A percentile compares a stretch with the other conserved stretches of the same genome.
Conservation (phyloP, 2,888 invertebrate species). For the Hypsopygia costalis region DNA sequence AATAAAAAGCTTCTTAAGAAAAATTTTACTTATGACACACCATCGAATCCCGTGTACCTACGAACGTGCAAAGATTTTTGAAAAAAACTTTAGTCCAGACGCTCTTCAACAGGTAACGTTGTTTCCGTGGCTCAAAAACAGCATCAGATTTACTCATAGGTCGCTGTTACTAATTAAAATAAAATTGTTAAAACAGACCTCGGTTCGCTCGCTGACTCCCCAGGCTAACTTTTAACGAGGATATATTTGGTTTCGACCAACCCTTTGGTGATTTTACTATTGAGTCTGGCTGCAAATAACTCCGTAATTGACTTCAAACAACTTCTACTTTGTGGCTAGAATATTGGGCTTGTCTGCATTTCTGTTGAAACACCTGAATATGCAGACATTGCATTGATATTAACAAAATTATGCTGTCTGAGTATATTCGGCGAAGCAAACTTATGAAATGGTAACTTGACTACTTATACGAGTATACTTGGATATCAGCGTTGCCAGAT, state of each 20-base stretch:
- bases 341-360: constrained; percentile 39
- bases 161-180: constrained; percentile 76
- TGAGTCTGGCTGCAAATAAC: constrained; percentile 77
- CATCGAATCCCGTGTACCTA: too few species aligned
- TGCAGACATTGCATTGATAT: not conserved
- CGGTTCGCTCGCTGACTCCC: constrained; percentile 43
- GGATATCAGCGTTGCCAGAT: too few species aligned
- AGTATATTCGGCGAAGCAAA: too few species aligned
- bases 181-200: constrained; percentile 75
- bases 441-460: too few species aligned
- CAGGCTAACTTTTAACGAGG: constrained; percentile 79
- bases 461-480: too few species aligned
- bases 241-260: constrained; percentile 77
- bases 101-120: constrained; percentile 3
- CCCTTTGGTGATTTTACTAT: constrained; percentile 78
- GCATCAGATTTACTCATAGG: constrained; percentile 59
- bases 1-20: too few species aligned
- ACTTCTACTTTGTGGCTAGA: constrained; percentile 58
- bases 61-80: not conserved
- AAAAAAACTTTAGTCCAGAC: not conserved
- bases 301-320: constrained; percentile 77
- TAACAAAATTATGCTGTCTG: too few species aligned
- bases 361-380: constrained; percentile 4
- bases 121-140: constrained; percentile 34
- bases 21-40: too few species aligned